Evolutionary conservation across 2,113 vertebrate species (phyloP).

Genomic region (Sylvicapra grimmia): DNA sequence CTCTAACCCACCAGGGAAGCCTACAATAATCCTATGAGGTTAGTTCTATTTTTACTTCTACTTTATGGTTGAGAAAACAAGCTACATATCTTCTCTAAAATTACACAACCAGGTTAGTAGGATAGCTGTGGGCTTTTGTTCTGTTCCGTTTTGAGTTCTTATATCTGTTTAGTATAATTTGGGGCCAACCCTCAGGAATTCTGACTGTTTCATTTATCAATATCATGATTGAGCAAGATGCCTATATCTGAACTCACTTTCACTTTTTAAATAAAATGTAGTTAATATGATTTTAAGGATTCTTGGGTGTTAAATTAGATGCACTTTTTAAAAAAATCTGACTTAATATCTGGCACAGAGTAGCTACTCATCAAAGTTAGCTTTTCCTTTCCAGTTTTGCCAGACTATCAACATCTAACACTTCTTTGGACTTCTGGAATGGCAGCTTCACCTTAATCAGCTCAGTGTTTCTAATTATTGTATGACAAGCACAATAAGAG

Average conservation of each 20-base stretch:
- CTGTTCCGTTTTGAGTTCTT: too few relatives aligned
- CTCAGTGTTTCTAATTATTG: background rate
- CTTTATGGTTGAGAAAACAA: too few relatives aligned
- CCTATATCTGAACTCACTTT: background rate
- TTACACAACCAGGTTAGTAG: too few relatives aligned
- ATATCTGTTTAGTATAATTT: too few relatives aligned
- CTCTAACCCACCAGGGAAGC: too few relatives aligned
- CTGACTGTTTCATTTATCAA: background rate
- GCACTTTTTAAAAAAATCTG: background rate
- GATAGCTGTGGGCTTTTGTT: too few relatives aligned
- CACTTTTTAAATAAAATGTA: background rate
- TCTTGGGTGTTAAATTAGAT: background rate
- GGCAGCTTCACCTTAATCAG: background rate
- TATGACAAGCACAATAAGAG: background rate
- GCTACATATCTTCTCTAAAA: too few relatives aligned
- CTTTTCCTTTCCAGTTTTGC: background rate
- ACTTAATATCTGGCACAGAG: background rate
- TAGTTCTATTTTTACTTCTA: too few relatives aligned
- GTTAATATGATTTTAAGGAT: background rate
- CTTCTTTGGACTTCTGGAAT: background rate
- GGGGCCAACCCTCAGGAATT: background rate
- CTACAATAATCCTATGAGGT: too few relatives aligned
- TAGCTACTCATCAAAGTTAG: background rate
- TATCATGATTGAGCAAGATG: too few relatives aligned
- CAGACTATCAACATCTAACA: background rate